Conservation (phyloP, 2,888 invertebrate genomes). For the Caenorhabditis sp. region DNA sequence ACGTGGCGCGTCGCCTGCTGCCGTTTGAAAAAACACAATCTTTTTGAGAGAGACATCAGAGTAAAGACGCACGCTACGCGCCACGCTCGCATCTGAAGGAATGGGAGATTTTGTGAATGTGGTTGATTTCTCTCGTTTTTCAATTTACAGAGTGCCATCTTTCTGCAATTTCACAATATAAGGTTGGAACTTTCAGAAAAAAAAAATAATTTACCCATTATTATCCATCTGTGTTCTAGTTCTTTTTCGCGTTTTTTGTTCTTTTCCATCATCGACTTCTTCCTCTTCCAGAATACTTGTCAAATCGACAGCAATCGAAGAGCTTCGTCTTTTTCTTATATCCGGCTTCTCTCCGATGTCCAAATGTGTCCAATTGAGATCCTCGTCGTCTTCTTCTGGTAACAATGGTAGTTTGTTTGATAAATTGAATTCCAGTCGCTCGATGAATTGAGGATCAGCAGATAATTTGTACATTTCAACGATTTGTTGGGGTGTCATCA, state of each 20-base stretch:
- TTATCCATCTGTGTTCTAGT: neutral
- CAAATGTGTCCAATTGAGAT: constrained; percentile 1
- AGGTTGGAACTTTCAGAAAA: no score
- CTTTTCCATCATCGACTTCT: neutral
- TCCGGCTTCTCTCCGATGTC: neutral
- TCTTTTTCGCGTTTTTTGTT: neutral
- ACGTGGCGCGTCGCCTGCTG: no score
- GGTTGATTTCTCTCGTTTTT: no score
- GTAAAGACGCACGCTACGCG: no score
- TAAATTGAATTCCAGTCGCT: neutral
- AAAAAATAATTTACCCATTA: neutral
- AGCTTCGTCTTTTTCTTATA: neutral
- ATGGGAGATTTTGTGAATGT: no score
- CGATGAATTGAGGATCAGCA: neutral
- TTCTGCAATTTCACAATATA: no score
- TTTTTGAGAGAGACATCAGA: no score
- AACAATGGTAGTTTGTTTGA: neutral
- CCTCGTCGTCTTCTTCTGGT: neutral
- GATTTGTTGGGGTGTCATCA: neutral
- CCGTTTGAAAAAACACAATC: no score
- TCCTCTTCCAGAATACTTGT: neutral
- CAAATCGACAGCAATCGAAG: neutral
- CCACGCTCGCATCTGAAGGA: no score
- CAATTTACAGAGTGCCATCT: no score
- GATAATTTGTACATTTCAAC: constrained; percentile 1